Percentiles rank a stretch among this genome's conserved stretches.
phyloP scores from a whole-genome alignment of 2,888 invertebrate genomes.

The Onchidella celtica region DNA sequence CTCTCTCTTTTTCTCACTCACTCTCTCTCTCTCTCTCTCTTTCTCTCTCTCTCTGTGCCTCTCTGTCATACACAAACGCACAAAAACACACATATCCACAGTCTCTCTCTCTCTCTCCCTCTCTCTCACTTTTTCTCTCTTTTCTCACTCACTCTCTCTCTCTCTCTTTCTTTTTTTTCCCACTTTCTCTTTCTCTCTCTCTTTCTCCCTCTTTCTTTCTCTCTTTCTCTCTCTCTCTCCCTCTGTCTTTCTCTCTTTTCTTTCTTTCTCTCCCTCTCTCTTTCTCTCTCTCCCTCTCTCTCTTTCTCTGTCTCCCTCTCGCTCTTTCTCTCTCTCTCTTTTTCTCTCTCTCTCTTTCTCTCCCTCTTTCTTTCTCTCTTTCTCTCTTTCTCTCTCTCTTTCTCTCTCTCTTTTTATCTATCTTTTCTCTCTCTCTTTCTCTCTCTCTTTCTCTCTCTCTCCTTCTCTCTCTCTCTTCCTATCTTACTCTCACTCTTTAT shows the following conservation, averaged over 20 bases:
- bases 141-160: background rate
- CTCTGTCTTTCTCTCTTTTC: too few relatives aligned
- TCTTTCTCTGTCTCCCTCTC: background rate
- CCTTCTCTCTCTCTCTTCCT: too few relatives aligned
- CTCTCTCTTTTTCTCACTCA: background rate
- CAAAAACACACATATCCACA: too few relatives aligned
- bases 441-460: background rate
- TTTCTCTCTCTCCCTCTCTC: background rate
- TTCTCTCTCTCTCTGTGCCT: background rate
- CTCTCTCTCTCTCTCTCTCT: background rate
- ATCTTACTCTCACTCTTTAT: too few relatives aligned
- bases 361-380: background rate
- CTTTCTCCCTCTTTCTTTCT: too few relatives aligned
- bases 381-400: background rate
- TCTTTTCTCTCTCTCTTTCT: background rate
- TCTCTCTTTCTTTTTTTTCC: background rate
- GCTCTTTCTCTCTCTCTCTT: background rate
- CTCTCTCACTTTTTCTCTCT: background rate
- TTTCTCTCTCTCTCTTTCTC: background rate
- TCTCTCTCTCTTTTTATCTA: background rate
- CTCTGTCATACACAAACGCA: too few relatives aligned
- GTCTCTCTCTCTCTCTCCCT: background rate
- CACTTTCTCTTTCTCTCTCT: background rate
- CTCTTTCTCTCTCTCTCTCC: too few relatives aligned
- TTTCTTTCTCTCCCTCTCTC: background rate